Evolutionary conservation across 1,140 invertebrate genomes (phyloP), one percentile per base, ranked within the genome.

Genomic region (Neodiprion lecontei): DNA sequence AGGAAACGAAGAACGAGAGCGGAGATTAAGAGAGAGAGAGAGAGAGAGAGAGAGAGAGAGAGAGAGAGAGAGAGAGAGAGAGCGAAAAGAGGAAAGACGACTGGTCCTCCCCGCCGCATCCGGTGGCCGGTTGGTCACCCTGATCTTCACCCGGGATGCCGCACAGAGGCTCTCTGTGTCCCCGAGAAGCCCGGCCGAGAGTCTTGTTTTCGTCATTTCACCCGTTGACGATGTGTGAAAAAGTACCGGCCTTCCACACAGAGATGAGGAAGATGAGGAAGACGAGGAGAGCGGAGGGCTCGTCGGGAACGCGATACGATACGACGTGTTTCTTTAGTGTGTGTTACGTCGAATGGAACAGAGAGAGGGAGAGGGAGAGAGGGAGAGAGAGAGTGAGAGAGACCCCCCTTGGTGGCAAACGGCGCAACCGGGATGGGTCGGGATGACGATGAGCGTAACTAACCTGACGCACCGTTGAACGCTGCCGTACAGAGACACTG

Each of bases 371-470:
- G 17, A 21, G 17, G 17, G 17, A 21, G 17, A 21, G 17, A 21
- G 17, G 17, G 17, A 21, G 17, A 21, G 17, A 21, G 17, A 21
- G 17, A 21, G 17, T 21, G 17, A 21, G 17, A 21, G 17, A 21
- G 28, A 61, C 53, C 53, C 53, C 53, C 53, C 53, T 61, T 9
- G 53, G 53, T 61, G 53, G 53, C 53, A 78, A 80, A 81, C 79
- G 80, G 72, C 79, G 79, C 77, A 72, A 23, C 76, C 81, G 28
- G 28, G 83, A 86, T 80, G 84, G 84, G 81, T 84, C 84, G 81
- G 80, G 81, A 79, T 81, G 83, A 80, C 79, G 79, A 77, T 21
- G 87, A 82, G 86, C 86, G 84, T 87, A 87, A 87, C 86, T 87
- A 87, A 87, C 83, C 85, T 86, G 82, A 83, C 83, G 84, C 83